These are phyloP conservation scores for Nasonovia ribisnigri DNA, from an alignment of 2,888 invertebrate genomes.

Conservation along the genomic window DNA sequence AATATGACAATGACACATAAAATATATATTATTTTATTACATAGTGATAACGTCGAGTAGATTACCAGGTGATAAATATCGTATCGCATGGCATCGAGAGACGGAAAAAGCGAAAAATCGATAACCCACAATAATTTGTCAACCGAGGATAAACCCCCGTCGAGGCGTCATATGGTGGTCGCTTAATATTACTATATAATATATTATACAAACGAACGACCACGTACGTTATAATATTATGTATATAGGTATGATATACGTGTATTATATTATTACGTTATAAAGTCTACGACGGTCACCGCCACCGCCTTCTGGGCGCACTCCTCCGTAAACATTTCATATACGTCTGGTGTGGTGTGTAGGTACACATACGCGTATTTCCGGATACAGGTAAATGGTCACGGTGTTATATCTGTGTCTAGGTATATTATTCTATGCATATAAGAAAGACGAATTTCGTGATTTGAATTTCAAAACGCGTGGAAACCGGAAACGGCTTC, in stretches of 20 bases:
- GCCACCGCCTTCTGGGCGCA: constrained; percentile 12
- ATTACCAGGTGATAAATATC: neutral
- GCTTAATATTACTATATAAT: neutral
- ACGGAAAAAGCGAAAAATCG: neutral
- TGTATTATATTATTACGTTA: neutral
- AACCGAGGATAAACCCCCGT: constrained; percentile 5
- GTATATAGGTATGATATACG: neutral
- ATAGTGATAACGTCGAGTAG: neutral
- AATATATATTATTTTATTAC: neutral
- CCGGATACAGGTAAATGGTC: neutral
- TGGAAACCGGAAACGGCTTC: constrained; percentile 65
- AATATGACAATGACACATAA: neutral
- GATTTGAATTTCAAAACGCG: constrained; percentile 63
- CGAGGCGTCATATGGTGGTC: neutral
- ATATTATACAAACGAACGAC: neutral
- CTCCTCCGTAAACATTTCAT: constrained; percentile 25
- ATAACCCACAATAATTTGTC: neutral
- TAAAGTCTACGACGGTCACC: neutral
- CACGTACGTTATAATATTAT: neutral
- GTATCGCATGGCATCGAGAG: neutral
- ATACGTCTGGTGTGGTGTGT: neutral
- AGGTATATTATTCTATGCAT: neutral
- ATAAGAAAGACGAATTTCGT: constrained; percentile 28
- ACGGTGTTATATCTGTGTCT: neutral
- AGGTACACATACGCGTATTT: neutral